Conservation (phyloP, 2,113 vertebrate genomes). For the Echinops telfairi region DNA sequence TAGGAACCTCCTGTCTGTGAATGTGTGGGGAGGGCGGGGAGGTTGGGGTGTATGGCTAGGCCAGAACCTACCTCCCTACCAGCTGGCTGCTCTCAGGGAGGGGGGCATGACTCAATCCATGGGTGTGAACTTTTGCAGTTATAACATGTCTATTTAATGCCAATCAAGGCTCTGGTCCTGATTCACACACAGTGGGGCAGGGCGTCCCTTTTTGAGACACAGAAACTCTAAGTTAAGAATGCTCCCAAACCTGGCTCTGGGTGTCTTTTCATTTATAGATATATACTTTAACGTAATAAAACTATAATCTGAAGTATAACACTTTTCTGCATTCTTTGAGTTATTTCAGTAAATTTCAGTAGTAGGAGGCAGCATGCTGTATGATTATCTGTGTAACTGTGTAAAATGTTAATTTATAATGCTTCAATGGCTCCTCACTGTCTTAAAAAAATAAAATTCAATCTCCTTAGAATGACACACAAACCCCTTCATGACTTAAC, state of each 20-base stretch:
- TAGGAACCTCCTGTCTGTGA: neutral
- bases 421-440: neutral
- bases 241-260: neutral
- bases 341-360: too few relatives aligned
- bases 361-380: neutral
- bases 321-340: neutral
- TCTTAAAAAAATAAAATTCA: conserved; percentile 56
- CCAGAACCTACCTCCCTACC: neutral
- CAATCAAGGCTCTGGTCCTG: neutral
- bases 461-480: neutral
- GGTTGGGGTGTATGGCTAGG: neutral
- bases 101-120: neutral
- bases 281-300: neutral
- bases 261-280: neutral
- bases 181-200: neutral
- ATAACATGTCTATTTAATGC: neutral
- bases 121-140: too few relatives aligned
- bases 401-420: conserved; percentile 46
- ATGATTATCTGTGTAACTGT: conserved; percentile 4
- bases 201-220: neutral
- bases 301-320: neutral
- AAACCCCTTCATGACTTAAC: neutral
- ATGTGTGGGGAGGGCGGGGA: neutral
- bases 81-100: neutral
- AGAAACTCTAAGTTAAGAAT: neutral